Conservation (phyloP, 2,113 vertebrate genomes). For the Dromas ardeola region DNA sequence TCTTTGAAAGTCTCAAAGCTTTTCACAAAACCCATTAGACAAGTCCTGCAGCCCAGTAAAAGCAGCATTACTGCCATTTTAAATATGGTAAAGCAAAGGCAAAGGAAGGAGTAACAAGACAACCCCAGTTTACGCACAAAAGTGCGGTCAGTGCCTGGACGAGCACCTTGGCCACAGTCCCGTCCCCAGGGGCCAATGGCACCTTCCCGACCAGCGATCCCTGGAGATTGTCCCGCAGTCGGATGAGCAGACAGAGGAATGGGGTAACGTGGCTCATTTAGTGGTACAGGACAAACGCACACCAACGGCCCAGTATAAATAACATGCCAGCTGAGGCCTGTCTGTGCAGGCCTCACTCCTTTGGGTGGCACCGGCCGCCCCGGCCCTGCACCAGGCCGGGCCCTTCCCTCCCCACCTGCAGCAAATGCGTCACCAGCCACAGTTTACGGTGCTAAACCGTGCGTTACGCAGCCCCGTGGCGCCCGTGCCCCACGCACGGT, state of each 20-base stretch:
- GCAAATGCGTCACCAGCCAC: not conserved
- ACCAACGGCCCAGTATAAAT: fast-evolving
- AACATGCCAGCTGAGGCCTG: fast-evolving
- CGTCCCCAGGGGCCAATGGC: not conserved
- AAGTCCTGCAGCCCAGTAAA: not conserved
- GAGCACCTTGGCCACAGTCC: not conserved
- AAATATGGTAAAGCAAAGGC: not conserved
- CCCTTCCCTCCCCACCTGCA: not conserved
- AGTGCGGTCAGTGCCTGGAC: too few relatives aligned
- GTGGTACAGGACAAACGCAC: fast-evolving
- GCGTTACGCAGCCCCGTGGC: not conserved
- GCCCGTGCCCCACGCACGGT: fast-evolving
- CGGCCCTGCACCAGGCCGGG: not conserved
- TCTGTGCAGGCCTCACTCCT: not conserved
- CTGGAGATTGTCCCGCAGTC: fast-evolving
- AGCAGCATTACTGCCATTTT: too few relatives aligned
- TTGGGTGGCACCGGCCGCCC: not conserved
- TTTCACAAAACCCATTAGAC: not conserved
- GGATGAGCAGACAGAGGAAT: fast-evolving
- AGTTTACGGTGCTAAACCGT: not conserved
- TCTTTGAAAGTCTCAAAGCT: not conserved
- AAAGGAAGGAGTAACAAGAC: not conserved
- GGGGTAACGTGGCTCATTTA: fast-evolving
- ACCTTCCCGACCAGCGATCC: too few relatives aligned
- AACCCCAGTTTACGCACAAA: too few relatives aligned